A percentile compares a stretch with the other conserved stretches of the same genome.
Evolutionary conservation across 2,113 vertebrate genomes (phyloP).

Genomic region (Ammodytes dubius): DNA sequence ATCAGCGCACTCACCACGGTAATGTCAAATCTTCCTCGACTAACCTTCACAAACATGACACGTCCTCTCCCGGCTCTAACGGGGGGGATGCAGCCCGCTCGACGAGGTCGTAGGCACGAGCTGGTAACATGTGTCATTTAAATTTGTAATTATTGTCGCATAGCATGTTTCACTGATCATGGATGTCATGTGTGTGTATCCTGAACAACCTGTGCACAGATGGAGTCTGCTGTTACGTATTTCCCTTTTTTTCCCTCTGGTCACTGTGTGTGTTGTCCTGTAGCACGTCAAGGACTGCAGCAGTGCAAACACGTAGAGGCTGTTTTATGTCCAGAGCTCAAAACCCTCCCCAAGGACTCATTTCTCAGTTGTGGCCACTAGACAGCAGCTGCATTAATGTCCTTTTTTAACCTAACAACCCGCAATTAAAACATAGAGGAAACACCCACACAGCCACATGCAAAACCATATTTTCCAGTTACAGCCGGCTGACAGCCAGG

Average conservation of each 20-base stretch:
- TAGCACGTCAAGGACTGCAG: slow-evolving; percentile 46
- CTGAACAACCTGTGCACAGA: slow-evolving; percentile 52
- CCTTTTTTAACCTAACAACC: slow-evolving; percentile 13
- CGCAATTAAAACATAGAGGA: slow-evolving; percentile 51
- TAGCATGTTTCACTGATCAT: slow-evolving; percentile 62
- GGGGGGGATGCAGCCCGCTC: neutral
- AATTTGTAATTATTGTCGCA: slow-evolving; percentile 80
- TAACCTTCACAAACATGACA: slow-evolving; percentile 43
- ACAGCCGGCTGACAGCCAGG: slow-evolving; percentile 1
- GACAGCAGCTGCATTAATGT: slow-evolving; percentile 26
- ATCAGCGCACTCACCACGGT: slow-evolving; percentile 80
- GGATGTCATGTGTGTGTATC: slow-evolving; percentile 13
- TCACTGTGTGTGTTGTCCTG: slow-evolving; percentile 3
- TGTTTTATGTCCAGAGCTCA: slow-evolving; percentile 44
- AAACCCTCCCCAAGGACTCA: slow-evolving; percentile 22
- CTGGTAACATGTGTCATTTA: slow-evolving; percentile 51
- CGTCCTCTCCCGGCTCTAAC: neutral
- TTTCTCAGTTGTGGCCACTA: slow-evolving; percentile 55
- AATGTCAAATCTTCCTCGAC: slow-evolving; percentile 61
- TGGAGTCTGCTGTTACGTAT: slow-evolving; percentile 4
- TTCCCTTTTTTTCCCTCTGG: neutral
- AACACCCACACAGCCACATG: slow-evolving; percentile 50
- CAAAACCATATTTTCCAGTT: neutral
- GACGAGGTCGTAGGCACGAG: neutral
- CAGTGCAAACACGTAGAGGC: slow-evolving; percentile 18